Evolutionary conservation across 1,140 invertebrate genomes (phyloP).

Genomic region (fruit fly (Drosophila melanogaster)): Release_6_plus_ISO1_MT NT_033777.3:13691501-13692000

Average conservation of each 20-base stretch:
- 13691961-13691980: conserved; percentile 75
- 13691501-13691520: too few species aligned
- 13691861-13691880: conserved; percentile 22
- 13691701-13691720: conserved; percentile 82
- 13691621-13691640: conserved; percentile 88
- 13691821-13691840: conserved; percentile 28
- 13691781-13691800: conserved; percentile 41
- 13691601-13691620: background rate
- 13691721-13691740: conserved; percentile 79
- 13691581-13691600: background rate
- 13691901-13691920: conserved; percentile 46
- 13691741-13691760: conserved; percentile 58
- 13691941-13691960: conserved; percentile 72
- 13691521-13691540: too few species aligned
- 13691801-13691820: conserved; percentile 37
- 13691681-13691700: conserved; percentile 87
- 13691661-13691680: conserved; percentile 97
- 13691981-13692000: conserved; percentile 53
- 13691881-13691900: conserved; percentile 27
- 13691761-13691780: conserved; percentile 77
- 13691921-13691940: conserved; percentile 71
- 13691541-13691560: too few species aligned
- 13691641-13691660: conserved; percentile 98
- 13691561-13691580: too few species aligned
- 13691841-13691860: conserved; percentile 37